These are phyloP conservation scores for Hassar affinis DNA, from an alignment of 2,113 vertebrate genomes.

Conservation along the genomic window DNA sequence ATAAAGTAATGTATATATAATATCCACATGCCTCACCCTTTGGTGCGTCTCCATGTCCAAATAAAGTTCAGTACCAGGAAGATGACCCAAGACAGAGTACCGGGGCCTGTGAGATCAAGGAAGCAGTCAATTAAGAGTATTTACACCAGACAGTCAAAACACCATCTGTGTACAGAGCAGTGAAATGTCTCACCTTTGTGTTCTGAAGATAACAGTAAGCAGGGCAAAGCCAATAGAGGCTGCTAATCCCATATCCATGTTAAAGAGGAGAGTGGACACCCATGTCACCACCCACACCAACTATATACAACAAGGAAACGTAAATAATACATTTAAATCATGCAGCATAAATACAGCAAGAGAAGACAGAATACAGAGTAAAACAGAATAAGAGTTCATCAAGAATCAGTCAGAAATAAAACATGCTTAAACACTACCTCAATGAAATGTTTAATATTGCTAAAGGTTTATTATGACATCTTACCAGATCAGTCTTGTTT, in stretches of 20 bases:
- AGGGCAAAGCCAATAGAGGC: slow-evolving; percentile 82
- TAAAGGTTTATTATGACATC: slow-evolving; percentile 54
- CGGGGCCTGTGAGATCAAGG: slow-evolving; percentile 74
- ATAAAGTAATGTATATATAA: not conserved
- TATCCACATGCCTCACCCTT: slow-evolving; percentile 69
- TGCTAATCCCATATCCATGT: slow-evolving; percentile 87
- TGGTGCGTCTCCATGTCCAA: slow-evolving; percentile 81
- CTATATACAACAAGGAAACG: slow-evolving; percentile 54
- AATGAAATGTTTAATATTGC: not conserved
- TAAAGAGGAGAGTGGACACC: slow-evolving; percentile 81
- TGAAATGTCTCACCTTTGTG: slow-evolving; percentile 78
- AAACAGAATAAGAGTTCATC: not conserved
- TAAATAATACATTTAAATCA: not conserved
- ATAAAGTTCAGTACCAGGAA: slow-evolving; percentile 85
- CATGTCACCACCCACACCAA: slow-evolving; percentile 90
- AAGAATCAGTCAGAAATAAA: not conserved
- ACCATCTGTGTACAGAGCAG: not conserved
- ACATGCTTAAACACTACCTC: not conserved
- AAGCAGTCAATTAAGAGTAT: not conserved
- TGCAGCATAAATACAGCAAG: not conserved
- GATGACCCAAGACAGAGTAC: slow-evolving; percentile 87
- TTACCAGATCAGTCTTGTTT: slow-evolving; percentile 85
- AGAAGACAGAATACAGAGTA: not conserved
- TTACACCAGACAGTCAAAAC: not conserved
- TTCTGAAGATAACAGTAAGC: slow-evolving; percentile 88